Evolutionary conservation across 2,888 invertebrate genomes (phyloP).

Genomic region (Rugalucina vietnamica): DNA sequence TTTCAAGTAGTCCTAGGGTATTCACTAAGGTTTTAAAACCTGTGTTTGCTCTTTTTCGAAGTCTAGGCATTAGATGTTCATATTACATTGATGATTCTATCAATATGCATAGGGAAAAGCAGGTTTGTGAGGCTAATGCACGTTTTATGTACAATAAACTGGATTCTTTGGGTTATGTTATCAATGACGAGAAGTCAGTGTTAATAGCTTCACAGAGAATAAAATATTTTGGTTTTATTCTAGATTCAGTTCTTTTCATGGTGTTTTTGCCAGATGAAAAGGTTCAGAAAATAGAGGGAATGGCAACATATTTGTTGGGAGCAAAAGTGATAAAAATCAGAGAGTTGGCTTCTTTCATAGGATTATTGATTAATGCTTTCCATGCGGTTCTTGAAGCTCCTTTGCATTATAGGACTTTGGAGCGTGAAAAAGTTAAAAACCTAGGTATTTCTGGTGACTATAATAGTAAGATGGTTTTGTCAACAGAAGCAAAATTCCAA

Average conservation of each 20-base stretch:
- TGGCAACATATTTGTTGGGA: not conserved
- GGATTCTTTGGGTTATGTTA: constrained; percentile 35
- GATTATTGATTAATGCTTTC: constrained; percentile 23
- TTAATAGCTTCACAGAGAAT: constrained; percentile 35
- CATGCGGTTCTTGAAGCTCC: constrained; percentile 38
- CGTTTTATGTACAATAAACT: constrained; percentile 16
- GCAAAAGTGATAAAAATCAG: constrained; percentile 12
- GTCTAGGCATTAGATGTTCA: constrained; percentile 38
- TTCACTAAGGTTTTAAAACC: constrained; percentile 53
- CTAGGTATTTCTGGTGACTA: constrained; percentile 3
- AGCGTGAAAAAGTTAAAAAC: constrained; percentile 36
- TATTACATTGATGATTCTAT: constrained; percentile 58
- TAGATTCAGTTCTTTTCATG: constrained; percentile 42
- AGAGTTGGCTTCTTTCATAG: constrained; percentile 37
- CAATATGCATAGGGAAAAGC: constrained; percentile 22
- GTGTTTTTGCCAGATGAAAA: constrained; percentile 46
- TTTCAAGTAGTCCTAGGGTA: constrained; percentile 37
- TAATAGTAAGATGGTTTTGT: constrained; percentile 2
- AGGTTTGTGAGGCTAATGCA: constrained; percentile 23
- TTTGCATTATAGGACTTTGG: constrained; percentile 37
- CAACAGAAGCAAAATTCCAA: not conserved
- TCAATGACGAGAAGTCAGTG: constrained; percentile 44
- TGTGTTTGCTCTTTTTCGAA: constrained; percentile 41
- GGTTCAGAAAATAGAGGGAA: constrained; percentile 30
- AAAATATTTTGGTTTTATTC: constrained; percentile 41